Conservation (phyloP, 1,140 invertebrate species). For the Drosophila ficusphila region DNA sequence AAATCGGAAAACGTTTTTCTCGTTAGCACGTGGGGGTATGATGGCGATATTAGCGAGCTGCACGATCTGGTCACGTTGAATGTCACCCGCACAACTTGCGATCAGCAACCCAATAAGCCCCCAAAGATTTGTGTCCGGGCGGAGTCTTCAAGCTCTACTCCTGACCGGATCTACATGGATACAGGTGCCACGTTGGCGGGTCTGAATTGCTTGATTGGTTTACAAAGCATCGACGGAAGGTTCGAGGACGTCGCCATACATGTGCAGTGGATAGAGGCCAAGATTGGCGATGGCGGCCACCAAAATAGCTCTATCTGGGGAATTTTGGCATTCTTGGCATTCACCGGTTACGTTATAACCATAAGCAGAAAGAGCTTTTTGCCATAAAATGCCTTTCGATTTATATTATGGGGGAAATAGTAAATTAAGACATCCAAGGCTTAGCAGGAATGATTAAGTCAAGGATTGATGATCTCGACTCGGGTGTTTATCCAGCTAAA, state of each 20-base stretch:
- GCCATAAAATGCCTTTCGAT: neutral
- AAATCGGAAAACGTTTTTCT: neutral
- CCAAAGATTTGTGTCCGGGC: conserved; percentile 24
- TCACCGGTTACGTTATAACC: conserved; percentile 65
- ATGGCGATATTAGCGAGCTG: conserved; percentile 27
- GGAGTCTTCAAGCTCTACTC: neutral
- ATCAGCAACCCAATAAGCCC: neutral
- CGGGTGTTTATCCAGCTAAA: too few relatives aligned
- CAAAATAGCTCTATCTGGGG: conserved; percentile 77
- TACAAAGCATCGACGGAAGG: conserved; percentile 12
- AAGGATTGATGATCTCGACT: conserved; percentile 56
- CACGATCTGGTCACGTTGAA: conserved; percentile 50
- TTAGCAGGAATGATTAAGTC: neutral
- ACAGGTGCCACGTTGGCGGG: conserved; percentile 58
- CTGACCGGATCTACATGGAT: conserved; percentile 34
- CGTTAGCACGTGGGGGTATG: conserved; percentile 53
- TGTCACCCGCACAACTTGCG: conserved; percentile 26
- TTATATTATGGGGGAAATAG: neutral
- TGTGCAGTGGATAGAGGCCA: conserved; percentile 60
- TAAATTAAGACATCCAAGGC: conserved; percentile 11
- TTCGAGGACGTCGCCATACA: conserved; percentile 72
- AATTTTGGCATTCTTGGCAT: conserved; percentile 56
- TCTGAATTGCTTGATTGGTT: conserved; percentile 36
- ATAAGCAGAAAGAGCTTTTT: conserved; percentile 54
- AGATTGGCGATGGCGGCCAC: conserved; percentile 65